Conservation (phyloP, 2,888 invertebrate species). For the Scaptomyza polygonia region DNA sequence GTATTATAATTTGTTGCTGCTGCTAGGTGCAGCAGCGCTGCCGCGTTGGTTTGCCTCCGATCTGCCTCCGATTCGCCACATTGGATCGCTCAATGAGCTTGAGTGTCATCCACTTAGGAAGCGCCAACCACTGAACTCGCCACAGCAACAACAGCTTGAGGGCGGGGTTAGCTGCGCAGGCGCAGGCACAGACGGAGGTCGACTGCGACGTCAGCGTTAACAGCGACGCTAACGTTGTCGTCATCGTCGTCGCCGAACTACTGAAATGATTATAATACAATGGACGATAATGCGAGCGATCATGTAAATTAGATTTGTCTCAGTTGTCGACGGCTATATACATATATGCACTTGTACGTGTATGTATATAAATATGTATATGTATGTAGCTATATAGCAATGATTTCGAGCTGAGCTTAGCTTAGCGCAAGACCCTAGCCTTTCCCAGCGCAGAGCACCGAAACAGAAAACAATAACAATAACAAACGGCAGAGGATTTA, state of each 20-base stretch:
- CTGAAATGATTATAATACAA: slow-evolving; percentile 76
- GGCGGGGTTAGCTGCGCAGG: slow-evolving; percentile 46
- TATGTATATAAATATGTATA: neutral
- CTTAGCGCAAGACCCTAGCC: slow-evolving; percentile 24
- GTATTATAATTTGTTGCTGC: slow-evolving; percentile 60
- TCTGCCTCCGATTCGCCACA: slow-evolving; percentile 28
- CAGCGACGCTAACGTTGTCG: slow-evolving; percentile 19
- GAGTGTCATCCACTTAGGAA: slow-evolving; percentile 79
- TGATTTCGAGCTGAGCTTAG: slow-evolving; percentile 16
- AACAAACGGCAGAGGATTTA: neutral
- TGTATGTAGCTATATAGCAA: neutral
- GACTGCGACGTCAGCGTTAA: slow-evolving; percentile 21
- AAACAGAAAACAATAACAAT: slow-evolving; percentile 8
- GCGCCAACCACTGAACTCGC: slow-evolving; percentile 78
- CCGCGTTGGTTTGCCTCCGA: slow-evolving; percentile 19
- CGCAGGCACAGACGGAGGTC: slow-evolving; percentile 44
- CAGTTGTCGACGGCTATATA: slow-evolving; percentile 56
- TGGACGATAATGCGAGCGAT: slow-evolving; percentile 80
- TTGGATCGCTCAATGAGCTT: slow-evolving; percentile 70
- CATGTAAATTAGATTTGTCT: slow-evolving; percentile 81
- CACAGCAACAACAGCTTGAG: slow-evolving; percentile 43
- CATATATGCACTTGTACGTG: no score
- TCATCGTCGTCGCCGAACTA: slow-evolving; percentile 14
- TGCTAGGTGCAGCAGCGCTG: slow-evolving; percentile 68
- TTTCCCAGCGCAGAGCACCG: slow-evolving; percentile 18